Conservation (phyloP, 1,140 invertebrate species). For the Colletes gigas region DNA sequence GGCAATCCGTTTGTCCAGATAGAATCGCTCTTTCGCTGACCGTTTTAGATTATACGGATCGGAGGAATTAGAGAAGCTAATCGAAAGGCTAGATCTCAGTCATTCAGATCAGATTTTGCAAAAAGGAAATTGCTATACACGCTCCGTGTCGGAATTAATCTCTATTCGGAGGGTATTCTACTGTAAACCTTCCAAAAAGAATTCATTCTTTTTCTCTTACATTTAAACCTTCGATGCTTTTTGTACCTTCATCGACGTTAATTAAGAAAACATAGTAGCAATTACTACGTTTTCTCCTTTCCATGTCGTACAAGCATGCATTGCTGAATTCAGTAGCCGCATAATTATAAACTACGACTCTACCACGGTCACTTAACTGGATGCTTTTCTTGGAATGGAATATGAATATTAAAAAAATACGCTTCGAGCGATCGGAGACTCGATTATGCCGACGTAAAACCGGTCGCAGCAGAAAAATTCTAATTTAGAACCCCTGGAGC, state of each 20-base stretch:
- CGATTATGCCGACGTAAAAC: not conserved
- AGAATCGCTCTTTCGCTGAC: not conserved
- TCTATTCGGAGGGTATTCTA: not conserved
- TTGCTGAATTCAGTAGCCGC: no score
- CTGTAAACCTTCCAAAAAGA: no score
- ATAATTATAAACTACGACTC: not conserved
- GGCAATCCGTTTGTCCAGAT: conserved; percentile 16
- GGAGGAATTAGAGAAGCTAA: not conserved
- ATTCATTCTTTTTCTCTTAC: no score
- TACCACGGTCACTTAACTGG: not conserved
- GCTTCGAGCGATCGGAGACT: not conserved
- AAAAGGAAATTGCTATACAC: not conserved
- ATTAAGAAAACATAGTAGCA: not conserved
- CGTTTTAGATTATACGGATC: not conserved
- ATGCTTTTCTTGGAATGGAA: not conserved
- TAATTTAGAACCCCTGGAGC: not conserved
- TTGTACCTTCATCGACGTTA: no score
- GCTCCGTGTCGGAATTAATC: not conserved
- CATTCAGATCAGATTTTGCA: not conserved
- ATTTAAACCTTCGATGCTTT: no score
- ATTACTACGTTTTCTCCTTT: not conserved
- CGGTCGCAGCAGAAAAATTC: not conserved
- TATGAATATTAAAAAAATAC: not conserved
- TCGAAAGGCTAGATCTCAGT: no score
- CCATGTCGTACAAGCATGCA: no score